Conservation (phyloP, 2,113 vertebrate genomes). For the Menidia beryllina region DNA sequence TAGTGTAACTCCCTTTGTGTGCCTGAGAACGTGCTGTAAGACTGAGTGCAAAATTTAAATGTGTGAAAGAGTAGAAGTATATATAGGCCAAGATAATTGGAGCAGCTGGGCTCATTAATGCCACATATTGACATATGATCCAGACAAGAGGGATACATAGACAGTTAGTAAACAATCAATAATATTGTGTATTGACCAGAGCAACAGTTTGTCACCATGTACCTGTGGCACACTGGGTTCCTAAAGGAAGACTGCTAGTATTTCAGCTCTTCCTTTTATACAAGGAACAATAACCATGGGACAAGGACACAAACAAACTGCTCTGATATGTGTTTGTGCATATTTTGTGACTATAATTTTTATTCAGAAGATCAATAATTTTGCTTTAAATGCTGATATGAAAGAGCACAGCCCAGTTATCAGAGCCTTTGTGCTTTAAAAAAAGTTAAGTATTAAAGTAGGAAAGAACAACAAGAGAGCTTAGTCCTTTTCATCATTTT, state of each 20-base stretch:
- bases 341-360: conserved; percentile 73
- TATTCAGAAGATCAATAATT: conserved; percentile 71
- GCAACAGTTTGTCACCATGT: conserved; percentile 67
- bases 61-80: conserved; percentile 14
- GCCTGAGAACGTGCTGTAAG: background rate
- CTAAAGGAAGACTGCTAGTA: conserved; percentile 43
- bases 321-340: conserved; percentile 73
- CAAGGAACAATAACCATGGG: too few species aligned
- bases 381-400: conserved; percentile 58
- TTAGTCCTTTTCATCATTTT: conserved; percentile 16
- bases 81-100: conserved; percentile 43
- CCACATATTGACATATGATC: conserved; percentile 55
- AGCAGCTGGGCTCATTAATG: conserved; percentile 65
- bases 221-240: conserved; percentile 44
- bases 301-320: conserved; percentile 64
- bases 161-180: conserved; percentile 73
- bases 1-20: conserved; percentile 5
- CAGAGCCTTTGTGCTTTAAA: conserved; percentile 21
- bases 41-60: conserved; percentile 24
- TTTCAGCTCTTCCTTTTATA: conserved; percentile 56
- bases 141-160: conserved; percentile 65
- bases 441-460: conserved; percentile 2
- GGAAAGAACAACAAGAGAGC: conserved; percentile 2
- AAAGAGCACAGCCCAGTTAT: conserved; percentile 15
- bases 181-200: conserved; percentile 65